These are phyloP conservation scores for Conus ventricosus DNA, from an alignment of 1,140 invertebrate species.

Conservation along the genomic window DNA sequence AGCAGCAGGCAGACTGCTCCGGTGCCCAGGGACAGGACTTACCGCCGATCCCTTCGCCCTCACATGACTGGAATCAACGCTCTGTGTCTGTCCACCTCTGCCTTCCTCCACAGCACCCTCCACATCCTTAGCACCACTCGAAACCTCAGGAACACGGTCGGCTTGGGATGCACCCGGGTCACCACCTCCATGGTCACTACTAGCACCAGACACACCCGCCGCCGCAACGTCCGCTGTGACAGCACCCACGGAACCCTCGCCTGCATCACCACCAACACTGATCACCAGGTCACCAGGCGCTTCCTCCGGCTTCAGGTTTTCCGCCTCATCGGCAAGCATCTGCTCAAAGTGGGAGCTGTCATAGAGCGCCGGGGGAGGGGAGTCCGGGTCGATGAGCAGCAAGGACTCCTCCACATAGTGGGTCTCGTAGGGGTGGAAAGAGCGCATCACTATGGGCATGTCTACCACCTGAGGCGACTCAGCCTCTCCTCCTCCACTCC, in stretches of 20 bases:
- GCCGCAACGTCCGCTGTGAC: not conserved
- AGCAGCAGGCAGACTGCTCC: not conserved
- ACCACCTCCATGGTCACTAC: not conserved
- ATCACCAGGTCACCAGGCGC: not conserved
- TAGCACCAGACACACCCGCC: not conserved
- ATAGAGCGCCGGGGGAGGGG: slow-evolving; percentile 44
- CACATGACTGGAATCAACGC: not conserved
- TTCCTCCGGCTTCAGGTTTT: slow-evolving; percentile 7
- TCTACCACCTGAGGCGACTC: slow-evolving; percentile 17
- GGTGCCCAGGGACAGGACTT: not conserved
- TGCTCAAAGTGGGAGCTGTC: slow-evolving; percentile 44
- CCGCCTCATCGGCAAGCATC: not conserved
- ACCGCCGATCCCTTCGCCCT: not conserved
- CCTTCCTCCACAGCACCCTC: not conserved
- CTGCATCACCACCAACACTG: not conserved
- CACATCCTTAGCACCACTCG: not conserved
- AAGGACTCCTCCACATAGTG: slow-evolving; percentile 63
- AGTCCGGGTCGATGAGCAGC: slow-evolving; percentile 51
- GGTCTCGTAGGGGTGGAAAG: slow-evolving; percentile 47
- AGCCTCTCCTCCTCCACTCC: not conserved
- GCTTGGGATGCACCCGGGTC: not conserved
- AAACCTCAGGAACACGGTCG: too few relatives aligned
- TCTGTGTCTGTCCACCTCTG: not conserved
- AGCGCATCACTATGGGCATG: slow-evolving; percentile 26
- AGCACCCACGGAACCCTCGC: not conserved